Base-by-base conservation (phyloP, 2,113 vertebrate species). In the Engraulis encrasicolus region DNA sequence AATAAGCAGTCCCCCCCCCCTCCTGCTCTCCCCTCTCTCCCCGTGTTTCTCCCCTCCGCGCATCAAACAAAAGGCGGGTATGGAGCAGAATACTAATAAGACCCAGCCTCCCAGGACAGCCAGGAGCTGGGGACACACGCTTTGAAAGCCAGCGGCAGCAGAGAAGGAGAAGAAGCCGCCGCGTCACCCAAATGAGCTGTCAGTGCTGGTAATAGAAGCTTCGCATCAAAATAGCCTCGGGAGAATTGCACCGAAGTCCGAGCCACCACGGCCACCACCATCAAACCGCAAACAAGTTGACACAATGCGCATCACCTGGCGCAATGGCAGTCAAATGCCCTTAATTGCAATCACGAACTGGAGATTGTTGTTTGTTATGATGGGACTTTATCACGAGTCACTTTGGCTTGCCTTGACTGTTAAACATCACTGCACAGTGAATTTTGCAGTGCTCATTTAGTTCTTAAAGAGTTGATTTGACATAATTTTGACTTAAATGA, bases 41-140 rank as follows among this genome's bases (percentile, higher is more conserved):
- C 85, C 78, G 80, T 84, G 82, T 84, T 85, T 81, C 66, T 74
- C 84, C 87, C 83, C 91, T 89, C 87, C 79, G 71, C 85, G 85
- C 89, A 86, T 86, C 90, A 89, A 93, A 95, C 94, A 95, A 95
- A 93, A 91, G 93, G 58, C 87, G 91, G 90, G 91, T 85, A 90
- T 95, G 94, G 93, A 91, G 90, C 90, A 71, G 95, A 95, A 95
- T 95, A 95, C 92, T 94, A 94, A 95, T 95, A 89, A 91, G 83
- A 78, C 78, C 3, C 83, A 87, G 89, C 89, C 90, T 83, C 87
- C 49, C 7, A 78, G 82, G 86, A 79, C 48, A 14, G 80, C 58
- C 54, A 54, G 85, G 71, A 54, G 85, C 78, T 77, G n/a, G 85
- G 84, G 87, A 84, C 74, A 12, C n/a, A 74, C 84, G 85, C 83